Evolutionary conservation across 2,113 vertebrate species (phyloP), one percentile per base, ranked within the genome.

Genomic region (Nothocercus nigrocapillus): DNA sequence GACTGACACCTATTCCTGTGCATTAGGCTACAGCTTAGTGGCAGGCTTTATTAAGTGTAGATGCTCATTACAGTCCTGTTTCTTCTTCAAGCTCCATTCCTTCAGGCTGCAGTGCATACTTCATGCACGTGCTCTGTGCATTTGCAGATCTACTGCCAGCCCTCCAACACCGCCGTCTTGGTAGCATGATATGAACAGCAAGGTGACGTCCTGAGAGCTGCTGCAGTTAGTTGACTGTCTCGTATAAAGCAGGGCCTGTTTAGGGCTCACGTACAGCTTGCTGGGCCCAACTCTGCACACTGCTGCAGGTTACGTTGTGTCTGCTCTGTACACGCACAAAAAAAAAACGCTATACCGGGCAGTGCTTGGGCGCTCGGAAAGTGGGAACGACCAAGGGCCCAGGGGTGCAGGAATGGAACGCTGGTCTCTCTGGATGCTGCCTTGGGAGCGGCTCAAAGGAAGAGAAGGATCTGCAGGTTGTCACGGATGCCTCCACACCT

Each of bases 261-360:
- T 3, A 30, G 22, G 28, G 24, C 70, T 64, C 2, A 1, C 18
- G 1, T 54, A 0, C 2, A 7, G 56, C 47, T 87, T 63, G 61
- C 27, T 30, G 24, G 36, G 25, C 42, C 8, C 3, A 12, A 34
- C 7, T 17, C 1, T 0, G 5, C 1, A 0, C 2, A 3, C 15
- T 16, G 13, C 11, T 24, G 53, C 32, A 28, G 18, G 56, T 73
- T 32, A 28, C 14, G 1, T 21, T 27, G 30, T 15, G 7, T 74
- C n/a, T 27, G 38, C 49, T 64, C 4, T 1, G 5, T 34, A 34
- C 13, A 32, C 20, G 19, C 44, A 13, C 44, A 49, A 49, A 49
- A 49, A 49, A 49, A 21, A 49, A 15, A 17, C 3, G 27, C 17
- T 32, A 19, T 16, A 1, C 19, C 0, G 0, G 4, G 2, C 3